These are phyloP conservation scores for Anguilla japonica DNA, from an alignment of 2,113 vertebrate genomes.

Conservation along the genomic window DNA sequence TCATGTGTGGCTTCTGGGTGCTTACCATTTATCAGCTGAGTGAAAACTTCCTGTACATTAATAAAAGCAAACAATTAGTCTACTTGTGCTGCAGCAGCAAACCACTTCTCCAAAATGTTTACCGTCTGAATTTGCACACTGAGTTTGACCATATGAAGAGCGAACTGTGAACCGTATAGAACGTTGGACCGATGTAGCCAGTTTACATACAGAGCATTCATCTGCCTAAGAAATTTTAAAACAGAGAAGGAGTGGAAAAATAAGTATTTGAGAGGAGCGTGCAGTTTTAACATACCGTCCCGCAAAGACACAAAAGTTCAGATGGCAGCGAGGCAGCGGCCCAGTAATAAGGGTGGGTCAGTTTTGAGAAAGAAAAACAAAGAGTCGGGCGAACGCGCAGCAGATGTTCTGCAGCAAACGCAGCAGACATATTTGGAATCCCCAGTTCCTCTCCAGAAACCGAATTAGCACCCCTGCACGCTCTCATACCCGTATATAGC, in stretches of 20 bases:
- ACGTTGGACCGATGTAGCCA: constrained; percentile 44
- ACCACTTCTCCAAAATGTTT: constrained; percentile 56
- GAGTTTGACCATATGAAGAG: constrained; percentile 32
- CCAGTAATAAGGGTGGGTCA: constrained; percentile 49
- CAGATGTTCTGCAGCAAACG: constrained; percentile 66
- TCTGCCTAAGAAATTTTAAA: not conserved
- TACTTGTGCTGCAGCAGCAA: not conserved
- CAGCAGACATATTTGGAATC: constrained; percentile 44
- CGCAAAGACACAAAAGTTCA: constrained; percentile 35
- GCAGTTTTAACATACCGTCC: not conserved
- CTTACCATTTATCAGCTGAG: not conserved
- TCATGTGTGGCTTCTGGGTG: not conserved
- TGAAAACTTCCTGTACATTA: not conserved
- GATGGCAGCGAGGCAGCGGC: constrained; percentile 21
- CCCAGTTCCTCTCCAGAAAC: constrained; percentile 48
- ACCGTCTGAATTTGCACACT: constrained; percentile 33
- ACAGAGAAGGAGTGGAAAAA: constrained; percentile 14
- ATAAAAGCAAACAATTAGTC: not conserved
- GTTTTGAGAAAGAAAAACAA: constrained; percentile 56
- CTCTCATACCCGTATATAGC: not conserved
- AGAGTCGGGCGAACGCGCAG: constrained; percentile 58
- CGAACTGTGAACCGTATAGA: not conserved
- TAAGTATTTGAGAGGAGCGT: not conserved
- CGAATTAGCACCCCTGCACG: constrained; percentile 36
- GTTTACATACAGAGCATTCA: constrained; percentile 35